Conservation (phyloP, 1,140 invertebrate species). For the Bombus cullumanus region DNA sequence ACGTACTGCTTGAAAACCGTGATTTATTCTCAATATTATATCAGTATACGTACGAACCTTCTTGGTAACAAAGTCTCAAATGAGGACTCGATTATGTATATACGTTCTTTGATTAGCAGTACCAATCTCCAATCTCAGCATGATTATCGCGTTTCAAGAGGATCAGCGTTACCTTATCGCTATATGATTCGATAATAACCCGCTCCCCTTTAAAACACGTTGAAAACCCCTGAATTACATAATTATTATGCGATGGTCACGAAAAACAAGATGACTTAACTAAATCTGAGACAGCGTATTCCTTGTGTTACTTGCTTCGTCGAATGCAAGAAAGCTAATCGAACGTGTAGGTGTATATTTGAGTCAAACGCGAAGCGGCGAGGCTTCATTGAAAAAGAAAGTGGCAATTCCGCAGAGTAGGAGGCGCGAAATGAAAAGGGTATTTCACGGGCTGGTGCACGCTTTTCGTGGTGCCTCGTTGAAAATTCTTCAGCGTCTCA, state of each 20-base stretch:
- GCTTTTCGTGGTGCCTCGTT: slow-evolving; percentile 69
- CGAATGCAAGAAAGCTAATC: neutral
- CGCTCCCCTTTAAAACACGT: neutral
- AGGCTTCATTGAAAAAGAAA: slow-evolving; percentile 67
- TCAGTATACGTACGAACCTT: no score
- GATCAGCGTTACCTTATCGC: neutral
- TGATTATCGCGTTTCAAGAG: neutral
- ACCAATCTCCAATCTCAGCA: neutral
- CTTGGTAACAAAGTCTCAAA: neutral
- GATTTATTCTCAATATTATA: neutral
- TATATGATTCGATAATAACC: neutral
- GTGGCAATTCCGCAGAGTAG: slow-evolving; percentile 66
- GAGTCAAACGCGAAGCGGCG: slow-evolving; percentile 3
- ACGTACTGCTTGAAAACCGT: neutral
- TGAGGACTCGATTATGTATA: neutral
- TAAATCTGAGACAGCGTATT: no score
- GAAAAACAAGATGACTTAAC: neutral
- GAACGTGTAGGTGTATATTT: neutral
- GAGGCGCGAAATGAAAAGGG: slow-evolving; percentile 69
- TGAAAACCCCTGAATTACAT: neutral
- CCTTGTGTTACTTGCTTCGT: no score
- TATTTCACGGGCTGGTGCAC: slow-evolving; percentile 55
- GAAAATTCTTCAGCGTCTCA: slow-evolving; percentile 72
- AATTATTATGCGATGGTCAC: neutral
- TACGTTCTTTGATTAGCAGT: neutral